Conservation (phyloP, 2,888 invertebrate species). For the Cerceris ruficornis region DNA sequence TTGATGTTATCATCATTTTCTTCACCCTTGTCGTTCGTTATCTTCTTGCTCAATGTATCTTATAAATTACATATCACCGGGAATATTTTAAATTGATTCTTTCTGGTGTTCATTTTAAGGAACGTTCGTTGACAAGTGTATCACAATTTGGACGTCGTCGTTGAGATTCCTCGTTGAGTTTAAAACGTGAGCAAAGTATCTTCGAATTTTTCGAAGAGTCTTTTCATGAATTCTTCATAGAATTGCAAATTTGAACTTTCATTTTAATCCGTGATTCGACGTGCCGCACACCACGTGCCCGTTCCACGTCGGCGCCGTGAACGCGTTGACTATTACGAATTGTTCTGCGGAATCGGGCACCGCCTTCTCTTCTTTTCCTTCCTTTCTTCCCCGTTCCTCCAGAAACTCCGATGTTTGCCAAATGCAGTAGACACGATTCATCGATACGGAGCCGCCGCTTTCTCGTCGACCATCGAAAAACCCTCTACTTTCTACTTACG, state of each 20-base stretch:
- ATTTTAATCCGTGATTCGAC: slow-evolving; percentile 10
- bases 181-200: neutral
- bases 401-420: slow-evolving; percentile 35
- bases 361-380: slow-evolving; percentile 40
- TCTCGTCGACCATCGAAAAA: slow-evolving; percentile 19
- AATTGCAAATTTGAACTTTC: no score
- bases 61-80: neutral
- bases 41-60: neutral
- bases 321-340: slow-evolving; percentile 40
- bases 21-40: no score
- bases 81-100: neutral
- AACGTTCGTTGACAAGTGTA: neutral
- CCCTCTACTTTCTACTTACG: slow-evolving; percentile 4
- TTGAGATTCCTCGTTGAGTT: neutral
- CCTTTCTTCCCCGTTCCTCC: slow-evolving; percentile 11
- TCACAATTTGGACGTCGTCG: neutral
- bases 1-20: neutral
- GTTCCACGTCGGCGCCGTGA: slow-evolving; percentile 33
- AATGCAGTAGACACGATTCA: slow-evolving; percentile 29
- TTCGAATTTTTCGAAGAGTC: neutral
- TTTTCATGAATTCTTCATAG: neutral
- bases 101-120: neutral
- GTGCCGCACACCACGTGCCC: slow-evolving; percentile 51
- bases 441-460: slow-evolving; percentile 26
- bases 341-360: slow-evolving; percentile 41